A percentile compares a stretch with the other conserved stretches of the same genome.
Conservation (phyloP, 1,140 invertebrate genomes). For the Lanistes nyassanus region DNA sequence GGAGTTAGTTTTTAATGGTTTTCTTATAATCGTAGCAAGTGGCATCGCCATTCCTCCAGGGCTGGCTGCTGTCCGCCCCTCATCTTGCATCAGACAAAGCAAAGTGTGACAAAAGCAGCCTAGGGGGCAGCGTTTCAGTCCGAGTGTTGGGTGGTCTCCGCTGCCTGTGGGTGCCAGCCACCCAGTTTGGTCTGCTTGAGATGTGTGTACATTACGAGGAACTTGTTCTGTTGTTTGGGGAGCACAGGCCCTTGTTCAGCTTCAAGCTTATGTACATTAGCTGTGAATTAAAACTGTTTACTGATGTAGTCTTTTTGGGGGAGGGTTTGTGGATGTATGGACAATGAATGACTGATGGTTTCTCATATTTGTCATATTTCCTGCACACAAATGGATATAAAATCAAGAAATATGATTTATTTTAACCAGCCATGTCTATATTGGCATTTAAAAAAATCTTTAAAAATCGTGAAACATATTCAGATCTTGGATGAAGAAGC, state of each 20-base stretch:
- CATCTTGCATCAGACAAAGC: too few species aligned
- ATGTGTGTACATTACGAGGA: conserved; percentile 11
- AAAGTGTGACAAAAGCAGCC: too few species aligned
- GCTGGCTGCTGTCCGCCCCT: too few species aligned
- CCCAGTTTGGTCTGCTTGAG: conserved; percentile 15
- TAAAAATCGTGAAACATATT: neutral
- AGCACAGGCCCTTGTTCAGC: neutral
- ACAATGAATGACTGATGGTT: neutral
- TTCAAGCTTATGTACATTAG: conserved; percentile 18
- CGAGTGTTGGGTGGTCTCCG: neutral
- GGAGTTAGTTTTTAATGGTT: neutral
- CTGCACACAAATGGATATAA: neutral
- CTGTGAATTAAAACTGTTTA: conserved; percentile 12
- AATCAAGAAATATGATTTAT: conserved; percentile 8
- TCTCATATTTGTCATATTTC: neutral
- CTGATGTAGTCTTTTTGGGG: neutral
- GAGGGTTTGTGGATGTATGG: neutral
- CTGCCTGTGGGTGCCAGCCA: neutral
- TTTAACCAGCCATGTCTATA: neutral
- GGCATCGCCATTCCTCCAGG: too few species aligned
- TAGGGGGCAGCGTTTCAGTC: neutral
- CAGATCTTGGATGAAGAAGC: too few species aligned
- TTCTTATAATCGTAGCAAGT: neutral
- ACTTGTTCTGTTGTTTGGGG: conserved; percentile 2
- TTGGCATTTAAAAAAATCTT: neutral